These are phyloP conservation scores for human (Homo sapiens) DNA, from an alignment of 2,113 vertebrate genomes.

Conservation along the genomic window GRCh38 chr5:59845501-59846000, in stretches of 20 bases:
- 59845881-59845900: not conserved
- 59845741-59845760: constrained; percentile 7
- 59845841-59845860: constrained; percentile 37
- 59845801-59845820: constrained; percentile 47
- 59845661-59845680: constrained; percentile 47
- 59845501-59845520: not conserved
- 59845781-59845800: constrained; percentile 13
- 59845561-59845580: not conserved
- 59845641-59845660: constrained; percentile 15
- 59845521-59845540: not conserved
- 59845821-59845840: constrained; percentile 54
- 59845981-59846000: not conserved
- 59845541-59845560: not conserved
- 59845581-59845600: not conserved
- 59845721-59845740: constrained; percentile 12
- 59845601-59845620: constrained; percentile 3
- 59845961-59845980: not conserved
- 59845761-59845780: constrained; percentile 42
- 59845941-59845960: not conserved
- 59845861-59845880: not conserved
- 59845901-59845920: not conserved
- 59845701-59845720: constrained; percentile 70
- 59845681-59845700: constrained; percentile 33
- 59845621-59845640: not conserved
- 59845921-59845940: constrained; percentile 47